phyloP scores from a whole-genome alignment of 1,140 invertebrate genomes.

The Drosophila burlai region DNA sequence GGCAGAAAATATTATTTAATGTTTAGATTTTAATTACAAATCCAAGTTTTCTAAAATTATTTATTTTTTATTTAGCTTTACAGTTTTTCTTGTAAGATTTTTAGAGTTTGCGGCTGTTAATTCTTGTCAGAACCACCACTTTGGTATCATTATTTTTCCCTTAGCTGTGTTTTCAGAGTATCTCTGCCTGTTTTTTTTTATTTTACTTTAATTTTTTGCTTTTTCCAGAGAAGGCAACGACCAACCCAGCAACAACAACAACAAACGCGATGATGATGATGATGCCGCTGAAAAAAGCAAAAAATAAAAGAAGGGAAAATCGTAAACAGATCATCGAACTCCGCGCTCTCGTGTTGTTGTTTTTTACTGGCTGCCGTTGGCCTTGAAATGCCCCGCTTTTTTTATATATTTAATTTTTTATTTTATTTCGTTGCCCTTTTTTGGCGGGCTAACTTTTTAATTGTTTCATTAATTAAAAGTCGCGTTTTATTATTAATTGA shows the following conservation, averaged over 20 bases:
- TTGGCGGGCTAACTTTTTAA: slow-evolving; percentile 67
- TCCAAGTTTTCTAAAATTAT: not conserved
- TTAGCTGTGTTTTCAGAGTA: slow-evolving; percentile 14
- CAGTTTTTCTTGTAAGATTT: not conserved
- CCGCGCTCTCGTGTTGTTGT: slow-evolving; percentile 24
- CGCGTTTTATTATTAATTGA: slow-evolving; percentile 66
- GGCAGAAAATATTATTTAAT: no score
- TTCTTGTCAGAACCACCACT: no score
- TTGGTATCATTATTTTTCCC: not conserved
- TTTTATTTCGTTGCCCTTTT: slow-evolving; percentile 23
- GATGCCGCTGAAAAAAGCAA: slow-evolving; percentile 36
- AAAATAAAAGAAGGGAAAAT: slow-evolving; percentile 34
- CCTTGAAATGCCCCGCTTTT: slow-evolving; percentile 54
- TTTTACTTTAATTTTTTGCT: slow-evolving; percentile 1
- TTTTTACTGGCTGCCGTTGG: slow-evolving; percentile 49
- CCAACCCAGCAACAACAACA: slow-evolving; percentile 38
- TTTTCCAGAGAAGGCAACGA: slow-evolving; percentile 59
- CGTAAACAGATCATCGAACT: slow-evolving; percentile 83
- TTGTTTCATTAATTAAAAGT: slow-evolving; percentile 79
- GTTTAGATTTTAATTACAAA: not conserved
- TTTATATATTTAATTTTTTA: slow-evolving; percentile 19
- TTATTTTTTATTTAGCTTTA: not conserved
- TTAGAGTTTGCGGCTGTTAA: not conserved
- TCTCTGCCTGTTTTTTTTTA: slow-evolving; percentile 1
- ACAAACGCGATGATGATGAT: slow-evolving; percentile 14